These are phyloP conservation scores for Caenorhabditis brenneri DNA, from an alignment of 1,140 invertebrate species.

Conservation along the genomic window DNA sequence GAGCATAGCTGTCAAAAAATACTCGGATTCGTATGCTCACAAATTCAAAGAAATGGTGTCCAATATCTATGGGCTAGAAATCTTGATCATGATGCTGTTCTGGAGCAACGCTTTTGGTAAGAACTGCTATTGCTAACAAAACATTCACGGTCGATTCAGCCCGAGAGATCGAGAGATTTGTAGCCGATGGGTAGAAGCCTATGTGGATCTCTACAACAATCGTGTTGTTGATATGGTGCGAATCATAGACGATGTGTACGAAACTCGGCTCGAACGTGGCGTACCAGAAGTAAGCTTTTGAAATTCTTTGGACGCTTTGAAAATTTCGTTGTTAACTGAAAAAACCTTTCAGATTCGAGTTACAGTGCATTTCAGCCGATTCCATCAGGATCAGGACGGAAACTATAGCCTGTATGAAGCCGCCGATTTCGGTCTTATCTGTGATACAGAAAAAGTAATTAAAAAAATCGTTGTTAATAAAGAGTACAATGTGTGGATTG, in stretches of 20 bases:
- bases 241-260: neutral
- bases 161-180: neutral
- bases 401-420: too few relatives aligned
- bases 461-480: neutral
- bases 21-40: neutral
- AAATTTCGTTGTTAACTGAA: too few relatives aligned
- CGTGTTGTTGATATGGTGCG: neutral
- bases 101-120: neutral
- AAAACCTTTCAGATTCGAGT: too few relatives aligned
- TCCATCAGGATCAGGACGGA: too few relatives aligned
- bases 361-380: too few relatives aligned
- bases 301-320: neutral
- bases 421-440: neutral
- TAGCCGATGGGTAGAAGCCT: neutral
- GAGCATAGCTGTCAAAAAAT: neutral
- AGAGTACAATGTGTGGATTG: neutral
- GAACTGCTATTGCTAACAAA: neutral
- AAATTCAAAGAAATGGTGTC: neutral
- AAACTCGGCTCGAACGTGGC: neutral
- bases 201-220: neutral
- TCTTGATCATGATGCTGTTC: neutral
- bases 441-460: neutral
- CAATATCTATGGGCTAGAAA: neutral
- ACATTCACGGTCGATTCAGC: neutral
- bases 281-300: neutral